These are phyloP conservation scores for Ridgeia piscesae DNA, from an alignment of 1,140 invertebrate genomes.

Conservation along the genomic window DNA sequence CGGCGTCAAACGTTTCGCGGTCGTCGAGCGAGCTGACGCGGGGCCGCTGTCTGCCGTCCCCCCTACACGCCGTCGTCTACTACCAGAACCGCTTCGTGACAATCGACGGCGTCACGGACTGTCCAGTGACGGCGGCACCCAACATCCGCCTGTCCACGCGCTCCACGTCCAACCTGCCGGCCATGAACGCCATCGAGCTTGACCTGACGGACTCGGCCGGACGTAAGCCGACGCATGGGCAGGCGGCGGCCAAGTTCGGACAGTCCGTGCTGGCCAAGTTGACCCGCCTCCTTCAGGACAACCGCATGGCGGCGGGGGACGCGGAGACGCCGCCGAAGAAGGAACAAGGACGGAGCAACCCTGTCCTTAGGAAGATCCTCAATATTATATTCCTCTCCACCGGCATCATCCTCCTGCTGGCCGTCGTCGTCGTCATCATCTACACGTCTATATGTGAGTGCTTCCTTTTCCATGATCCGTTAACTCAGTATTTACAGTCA, in stretches of 20 bases:
- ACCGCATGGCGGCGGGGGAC: conserved; percentile 23
- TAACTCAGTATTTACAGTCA: too few species aligned
- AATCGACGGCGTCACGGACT: background rate
- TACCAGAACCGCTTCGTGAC: conserved; percentile 20
- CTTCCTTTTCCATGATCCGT: background rate
- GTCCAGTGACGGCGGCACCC: background rate
- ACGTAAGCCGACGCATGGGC: background rate
- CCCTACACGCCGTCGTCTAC: background rate
- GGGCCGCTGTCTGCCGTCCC: background rate
- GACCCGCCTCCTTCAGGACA: conserved; percentile 24
- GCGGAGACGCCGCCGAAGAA: background rate
- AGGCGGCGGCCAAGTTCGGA: background rate
- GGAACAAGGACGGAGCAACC: conserved; percentile 21
- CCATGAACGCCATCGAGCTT: conserved; percentile 11
- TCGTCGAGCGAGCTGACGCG: background rate
- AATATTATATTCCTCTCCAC: conserved; percentile 28
- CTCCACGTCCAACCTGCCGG: background rate
- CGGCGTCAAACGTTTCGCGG: background rate
- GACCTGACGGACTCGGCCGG: background rate
- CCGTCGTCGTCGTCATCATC: conserved; percentile 29
- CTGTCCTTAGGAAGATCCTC: conserved; percentile 30
- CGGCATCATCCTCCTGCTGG: conserved; percentile 23
- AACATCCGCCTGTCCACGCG: background rate
- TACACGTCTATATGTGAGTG: conserved; percentile 26
- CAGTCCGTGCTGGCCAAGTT: conserved; percentile 24